A percentile compares a stretch with the other conserved stretches of the same genome.
Conservation (phyloP, 2,113 vertebrate species). For the Spea multiplicata region DNA sequence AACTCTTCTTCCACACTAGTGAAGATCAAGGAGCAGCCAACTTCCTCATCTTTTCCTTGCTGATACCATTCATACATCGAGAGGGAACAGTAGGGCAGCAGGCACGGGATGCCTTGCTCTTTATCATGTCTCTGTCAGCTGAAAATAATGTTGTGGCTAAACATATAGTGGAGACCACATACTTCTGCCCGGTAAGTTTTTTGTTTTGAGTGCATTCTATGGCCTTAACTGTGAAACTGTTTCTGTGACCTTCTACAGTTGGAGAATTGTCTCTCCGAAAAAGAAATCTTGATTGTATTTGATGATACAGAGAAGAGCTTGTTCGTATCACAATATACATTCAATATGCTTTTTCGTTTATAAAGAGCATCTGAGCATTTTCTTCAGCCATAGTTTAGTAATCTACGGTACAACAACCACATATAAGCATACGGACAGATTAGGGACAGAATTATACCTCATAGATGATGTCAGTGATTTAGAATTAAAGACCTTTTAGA, state of each 20-base stretch:
- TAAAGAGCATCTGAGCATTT: too few relatives aligned
- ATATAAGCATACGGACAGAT: too few relatives aligned
- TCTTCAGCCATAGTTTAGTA: too few relatives aligned
- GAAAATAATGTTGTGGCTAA: constrained; percentile 86
- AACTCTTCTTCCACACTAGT: constrained; percentile 95
- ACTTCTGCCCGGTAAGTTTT: constrained; percentile 91
- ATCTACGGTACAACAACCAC: too few relatives aligned
- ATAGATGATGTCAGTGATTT: too few relatives aligned
- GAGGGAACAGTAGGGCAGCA: constrained; percentile 93
- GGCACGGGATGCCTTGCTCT: constrained; percentile 88
- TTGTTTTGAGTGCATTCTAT: neutral
- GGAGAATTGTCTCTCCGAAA: too few relatives aligned
- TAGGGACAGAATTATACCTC: too few relatives aligned
- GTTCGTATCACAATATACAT: too few relatives aligned
- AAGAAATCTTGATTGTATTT: too few relatives aligned
- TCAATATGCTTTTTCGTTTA: too few relatives aligned
- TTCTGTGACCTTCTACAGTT: neutral
- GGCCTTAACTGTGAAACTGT: neutral
- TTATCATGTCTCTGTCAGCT: constrained; percentile 94
- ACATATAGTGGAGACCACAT: constrained; percentile 90
- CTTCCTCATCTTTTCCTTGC: constrained; percentile 95
- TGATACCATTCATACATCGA: constrained; percentile 94
- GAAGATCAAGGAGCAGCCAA: constrained; percentile 97
- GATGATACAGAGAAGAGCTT: too few relatives aligned
- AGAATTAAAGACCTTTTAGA: too few relatives aligned